Conservation (phyloP, 2,113 vertebrate genomes). For the Chamaetylas fuelleborni region DNA sequence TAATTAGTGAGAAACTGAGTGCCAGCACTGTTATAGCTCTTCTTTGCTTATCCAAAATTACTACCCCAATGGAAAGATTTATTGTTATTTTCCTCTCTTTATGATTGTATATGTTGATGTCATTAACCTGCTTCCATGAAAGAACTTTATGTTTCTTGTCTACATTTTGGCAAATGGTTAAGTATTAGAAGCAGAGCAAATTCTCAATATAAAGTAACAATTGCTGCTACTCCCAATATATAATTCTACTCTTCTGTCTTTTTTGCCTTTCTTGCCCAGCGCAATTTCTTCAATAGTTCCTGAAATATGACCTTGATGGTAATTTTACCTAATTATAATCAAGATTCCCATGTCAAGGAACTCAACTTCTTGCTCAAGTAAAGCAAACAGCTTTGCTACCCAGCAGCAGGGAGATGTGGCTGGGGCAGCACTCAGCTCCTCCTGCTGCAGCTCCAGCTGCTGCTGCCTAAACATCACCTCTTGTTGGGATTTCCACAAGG, state of each 20-base stretch:
- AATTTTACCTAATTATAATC: not conserved
- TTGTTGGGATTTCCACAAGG: not conserved
- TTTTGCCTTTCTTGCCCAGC: not conserved
- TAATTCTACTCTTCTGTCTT: not conserved
- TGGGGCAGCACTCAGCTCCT: not conserved
- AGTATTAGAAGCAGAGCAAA: not conserved
- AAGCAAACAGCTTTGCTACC: not conserved
- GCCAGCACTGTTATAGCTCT: not conserved
- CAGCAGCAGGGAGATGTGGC: not conserved
- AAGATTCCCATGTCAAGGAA: not conserved
- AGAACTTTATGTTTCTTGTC: not conserved
- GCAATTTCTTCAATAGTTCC: not conserved
- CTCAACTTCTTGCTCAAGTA: not conserved
- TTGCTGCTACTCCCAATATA: not conserved
- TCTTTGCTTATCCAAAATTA: not conserved
- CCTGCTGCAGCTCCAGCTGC: not conserved
- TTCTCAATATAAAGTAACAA: not conserved
- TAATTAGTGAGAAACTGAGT: not conserved
- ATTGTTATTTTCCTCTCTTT: not conserved
- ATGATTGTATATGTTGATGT: not conserved
- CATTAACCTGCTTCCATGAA: not conserved
- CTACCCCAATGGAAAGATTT: not conserved
- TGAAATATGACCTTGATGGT: not conserved
- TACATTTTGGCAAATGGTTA: not conserved
- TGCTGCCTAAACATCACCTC: not conserved